Evolutionary conservation across 2,888 invertebrate species (phyloP).

Genomic region (Halocaridina rubra): DNA sequence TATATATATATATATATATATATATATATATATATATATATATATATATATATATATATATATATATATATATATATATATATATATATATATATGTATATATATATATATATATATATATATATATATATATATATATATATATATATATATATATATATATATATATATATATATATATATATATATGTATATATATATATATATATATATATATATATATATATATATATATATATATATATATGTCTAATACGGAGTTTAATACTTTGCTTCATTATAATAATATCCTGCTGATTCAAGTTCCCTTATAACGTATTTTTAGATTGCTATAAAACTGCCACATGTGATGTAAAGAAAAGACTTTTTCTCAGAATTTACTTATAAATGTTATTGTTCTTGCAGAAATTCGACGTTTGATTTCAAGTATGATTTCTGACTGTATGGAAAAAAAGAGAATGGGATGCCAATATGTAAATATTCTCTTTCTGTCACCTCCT

Average conservation of each 20-base stretch:
- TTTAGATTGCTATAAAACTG: too few species aligned
- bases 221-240: not conserved
- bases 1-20: too few species aligned
- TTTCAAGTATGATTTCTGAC: not conserved
- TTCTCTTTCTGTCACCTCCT: too few species aligned
- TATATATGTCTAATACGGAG: not conserved
- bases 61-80: too few species aligned
- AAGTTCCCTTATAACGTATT: too few species aligned
- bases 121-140: conserved; percentile 7
- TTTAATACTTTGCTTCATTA: not conserved
- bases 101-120: conserved; percentile 2
- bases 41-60: too few species aligned
- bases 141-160: conserved; percentile 25
- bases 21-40: too few species aligned
- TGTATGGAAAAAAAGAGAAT: too few species aligned
- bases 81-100: not conserved
- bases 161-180: conserved; percentile 23
- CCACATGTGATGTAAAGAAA: too few species aligned
- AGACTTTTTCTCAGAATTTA: not conserved
- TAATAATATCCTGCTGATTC: not conserved
- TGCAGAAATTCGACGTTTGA: too few species aligned
- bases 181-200: conserved; percentile 19
- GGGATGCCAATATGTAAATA: too few species aligned
- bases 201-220: conserved; percentile 5
- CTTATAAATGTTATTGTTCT: not conserved